Evolutionary conservation across 2,888 invertebrate species (phyloP).

Genomic region (Macrophya annulata): DNA sequence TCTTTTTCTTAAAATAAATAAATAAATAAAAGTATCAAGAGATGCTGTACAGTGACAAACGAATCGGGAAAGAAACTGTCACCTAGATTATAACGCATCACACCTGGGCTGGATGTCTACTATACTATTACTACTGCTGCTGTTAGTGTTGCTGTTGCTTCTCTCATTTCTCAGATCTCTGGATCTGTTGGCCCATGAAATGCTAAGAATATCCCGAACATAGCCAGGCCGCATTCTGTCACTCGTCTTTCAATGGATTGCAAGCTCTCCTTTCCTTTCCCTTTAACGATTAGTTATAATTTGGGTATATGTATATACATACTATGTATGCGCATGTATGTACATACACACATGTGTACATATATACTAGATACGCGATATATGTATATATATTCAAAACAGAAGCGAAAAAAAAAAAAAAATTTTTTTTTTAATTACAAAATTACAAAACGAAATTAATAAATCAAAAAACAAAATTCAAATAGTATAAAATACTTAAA

Average conservation of each 20-base stretch:
- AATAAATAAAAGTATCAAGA: neutral
- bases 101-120: neutral
- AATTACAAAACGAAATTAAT: too few relatives aligned
- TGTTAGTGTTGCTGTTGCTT: neutral
- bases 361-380: too few relatives aligned
- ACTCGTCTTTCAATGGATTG: constrained; percentile 52
- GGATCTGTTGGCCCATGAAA: constrained; percentile 47
- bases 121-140: neutral
- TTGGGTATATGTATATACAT: neutral
- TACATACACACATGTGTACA: neutral
- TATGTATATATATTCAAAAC: too few relatives aligned
- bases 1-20: too few relatives aligned
- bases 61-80: constrained; percentile 6
- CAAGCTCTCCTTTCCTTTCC: constrained; percentile 58
- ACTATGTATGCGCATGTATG: too few relatives aligned
- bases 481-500: too few relatives aligned
- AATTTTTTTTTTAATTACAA: too few relatives aligned
- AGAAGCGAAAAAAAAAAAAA: too few relatives aligned
- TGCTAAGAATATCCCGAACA: constrained; percentile 51
- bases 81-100: constrained; percentile 13
- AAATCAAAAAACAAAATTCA: too few relatives aligned
- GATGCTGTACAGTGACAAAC: neutral
- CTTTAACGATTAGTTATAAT: constrained; percentile 57
- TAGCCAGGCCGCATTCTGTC: constrained; percentile 46
- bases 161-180: constrained; percentile 2